Base-by-base conservation (phyloP, 2,888 invertebrate genomes). In the Stratiomys singularior region DNA sequence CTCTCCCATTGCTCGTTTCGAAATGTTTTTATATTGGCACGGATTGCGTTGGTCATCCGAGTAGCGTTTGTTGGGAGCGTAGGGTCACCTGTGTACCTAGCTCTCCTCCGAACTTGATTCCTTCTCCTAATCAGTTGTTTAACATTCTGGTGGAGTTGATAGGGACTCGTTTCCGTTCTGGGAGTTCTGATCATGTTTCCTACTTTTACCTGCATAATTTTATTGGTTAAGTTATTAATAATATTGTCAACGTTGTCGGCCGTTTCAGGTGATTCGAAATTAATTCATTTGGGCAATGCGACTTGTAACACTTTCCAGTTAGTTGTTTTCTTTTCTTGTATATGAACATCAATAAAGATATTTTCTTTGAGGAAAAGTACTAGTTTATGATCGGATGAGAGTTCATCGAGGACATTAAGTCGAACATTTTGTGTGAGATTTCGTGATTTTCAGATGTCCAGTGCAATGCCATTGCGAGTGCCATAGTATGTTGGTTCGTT, bases 101-200 rank as follows among this genome's bases (percentile, higher is more conserved):
- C 60, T 60, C 60, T 60, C 18, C 18, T 60, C 25, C 60, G 21
- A 13, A 60, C 11, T 60, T 13, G 21, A 18, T 23, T 60, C 5
- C 60, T 60, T 25, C 25, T 60, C 25, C 60, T 21, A 4, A 60
- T 60, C 60, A 60, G 25, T 11, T 60, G 23, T 60, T 60, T 60
- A 21, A 60, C 18, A 13, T 60, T 18, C 60, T 25, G 11, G 21
- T 18, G 60, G 60, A 60, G 60, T 25, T 60, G 21, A 18, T 60
- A 60, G 25, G 60, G 60, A 60, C 23, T 60, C 7, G 25, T n/a
- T 9, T 18, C 60, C 21, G 4, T 11, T 23, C 11, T 25, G 5
- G 60, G 21, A 9, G 2, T 18, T 23, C 1, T 60, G 9, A 25
- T 21, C 9, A 23, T 23, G 23, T 23, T 2, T 2, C 23, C 25